Evolutionary conservation across 2,797 vertebrate genomes (phyloP).

Genomic region (Spinus olivaceus): DNA sequence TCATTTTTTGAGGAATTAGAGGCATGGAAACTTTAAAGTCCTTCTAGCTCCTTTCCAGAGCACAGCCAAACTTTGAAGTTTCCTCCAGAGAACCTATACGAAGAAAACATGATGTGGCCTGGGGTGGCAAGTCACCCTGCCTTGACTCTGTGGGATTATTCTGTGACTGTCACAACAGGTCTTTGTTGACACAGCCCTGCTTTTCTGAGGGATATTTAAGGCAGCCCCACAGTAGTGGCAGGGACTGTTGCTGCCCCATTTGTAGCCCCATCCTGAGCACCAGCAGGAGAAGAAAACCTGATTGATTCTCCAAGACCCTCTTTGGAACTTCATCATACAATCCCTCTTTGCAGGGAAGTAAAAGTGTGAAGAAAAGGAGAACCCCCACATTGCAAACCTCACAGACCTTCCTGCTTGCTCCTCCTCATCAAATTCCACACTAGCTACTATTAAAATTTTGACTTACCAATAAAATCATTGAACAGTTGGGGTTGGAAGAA

Average conservation of each 20-base stretch:
- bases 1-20: background rate
- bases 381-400: rapidly evolving
- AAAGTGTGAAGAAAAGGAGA: background rate
- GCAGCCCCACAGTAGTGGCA: background rate
- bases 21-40: background rate
- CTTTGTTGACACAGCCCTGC: background rate
- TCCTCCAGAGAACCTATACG: background rate
- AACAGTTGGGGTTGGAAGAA: background rate
- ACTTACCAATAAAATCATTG: background rate
- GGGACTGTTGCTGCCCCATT: background rate
- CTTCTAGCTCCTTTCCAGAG: background rate
- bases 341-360: background rate
- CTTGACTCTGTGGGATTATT: background rate
- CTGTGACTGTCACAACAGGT: background rate
- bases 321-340: background rate
- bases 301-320: background rate
- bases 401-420: background rate
- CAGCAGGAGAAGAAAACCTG: background rate
- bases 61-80: background rate
- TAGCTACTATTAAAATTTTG: background rate
- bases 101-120: background rate
- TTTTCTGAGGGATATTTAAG: background rate
- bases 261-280: background rate
- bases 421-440: background rate
- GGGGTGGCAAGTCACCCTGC: background rate